phyloP scores from a whole-genome alignment of 2,113 vertebrate species.

The Kryptolebias marmoratus region DNA sequence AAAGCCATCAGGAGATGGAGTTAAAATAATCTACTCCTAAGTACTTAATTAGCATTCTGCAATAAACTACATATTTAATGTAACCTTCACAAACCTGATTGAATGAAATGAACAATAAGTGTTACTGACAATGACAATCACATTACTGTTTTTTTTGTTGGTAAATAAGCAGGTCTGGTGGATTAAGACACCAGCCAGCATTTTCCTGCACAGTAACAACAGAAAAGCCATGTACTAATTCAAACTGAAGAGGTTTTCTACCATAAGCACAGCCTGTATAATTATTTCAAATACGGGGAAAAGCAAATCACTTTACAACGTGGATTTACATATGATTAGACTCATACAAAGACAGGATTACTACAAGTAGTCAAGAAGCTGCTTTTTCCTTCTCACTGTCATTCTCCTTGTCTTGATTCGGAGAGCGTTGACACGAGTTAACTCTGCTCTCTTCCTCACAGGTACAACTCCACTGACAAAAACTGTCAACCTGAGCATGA shows the following conservation, averaged over 20 bases:
- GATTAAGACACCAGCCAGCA: constrained; percentile 71
- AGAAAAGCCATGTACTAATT: constrained; percentile 67
- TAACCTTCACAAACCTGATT: constrained; percentile 75
- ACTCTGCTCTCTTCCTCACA: constrained; percentile 46
- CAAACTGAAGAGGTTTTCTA: constrained; percentile 75
- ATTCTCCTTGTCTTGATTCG: constrained; percentile 65
- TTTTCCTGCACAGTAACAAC: constrained; percentile 67
- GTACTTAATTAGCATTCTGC: constrained; percentile 73
- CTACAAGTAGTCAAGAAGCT: constrained; percentile 66
- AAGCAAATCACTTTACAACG: constrained; percentile 79
- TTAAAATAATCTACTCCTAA: constrained; percentile 62
- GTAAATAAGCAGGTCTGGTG: constrained; percentile 74
- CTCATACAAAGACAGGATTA: constrained; percentile 80
- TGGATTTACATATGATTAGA: constrained; percentile 82
- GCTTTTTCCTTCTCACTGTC: constrained; percentile 52
- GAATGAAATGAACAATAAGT: constrained; percentile 75
- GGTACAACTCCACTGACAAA: constrained; percentile 28
- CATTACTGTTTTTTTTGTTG: constrained; percentile 64
- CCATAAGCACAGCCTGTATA: constrained; percentile 70
- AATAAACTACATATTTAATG: constrained; percentile 63
- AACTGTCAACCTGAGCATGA: constrained; percentile 26
- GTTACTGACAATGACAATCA: constrained; percentile 71
- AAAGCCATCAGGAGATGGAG: constrained; percentile 53
- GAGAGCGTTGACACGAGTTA: constrained; percentile 68
- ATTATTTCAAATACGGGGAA: constrained; percentile 81